These are phyloP conservation scores for Trachops cirrhosus DNA, from an alignment of 2,797 vertebrate genomes.

Conservation along the genomic window DNA sequence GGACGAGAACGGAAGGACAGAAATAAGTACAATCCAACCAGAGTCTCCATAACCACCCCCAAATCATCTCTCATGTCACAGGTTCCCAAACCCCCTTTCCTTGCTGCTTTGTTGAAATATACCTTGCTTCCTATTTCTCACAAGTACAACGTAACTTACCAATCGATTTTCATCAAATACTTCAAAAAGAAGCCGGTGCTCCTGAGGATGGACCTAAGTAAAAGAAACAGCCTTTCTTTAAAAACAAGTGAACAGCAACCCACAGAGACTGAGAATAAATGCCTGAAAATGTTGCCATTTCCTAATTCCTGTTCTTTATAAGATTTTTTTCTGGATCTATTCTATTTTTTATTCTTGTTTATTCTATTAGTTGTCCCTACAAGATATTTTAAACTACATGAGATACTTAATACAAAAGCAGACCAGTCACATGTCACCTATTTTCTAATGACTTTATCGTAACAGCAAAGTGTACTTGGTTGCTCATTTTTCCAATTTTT, in stretches of 20 bases:
- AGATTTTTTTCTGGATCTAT: neutral
- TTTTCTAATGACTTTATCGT: neutral
- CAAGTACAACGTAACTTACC: constrained; percentile 85
- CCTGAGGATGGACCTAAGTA: constrained; percentile 91
- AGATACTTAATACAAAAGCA: neutral
- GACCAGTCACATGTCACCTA: neutral
- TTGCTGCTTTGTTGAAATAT: neutral
- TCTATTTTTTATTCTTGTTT: no score
- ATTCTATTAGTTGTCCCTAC: no score
- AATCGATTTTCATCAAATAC: constrained; percentile 98
- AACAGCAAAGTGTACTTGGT: neutral
- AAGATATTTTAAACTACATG: neutral
- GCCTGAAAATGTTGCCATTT: neutral
- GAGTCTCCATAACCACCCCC: neutral
- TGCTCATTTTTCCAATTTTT: constrained; percentile 11
- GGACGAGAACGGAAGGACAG: neutral
- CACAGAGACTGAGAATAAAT: neutral
- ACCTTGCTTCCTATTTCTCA: neutral
- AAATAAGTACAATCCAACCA: neutral
- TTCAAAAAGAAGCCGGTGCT: constrained; percentile 94
- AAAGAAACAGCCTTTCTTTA: constrained; percentile 55
- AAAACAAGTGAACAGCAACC: neutral
- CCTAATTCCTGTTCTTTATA: neutral
- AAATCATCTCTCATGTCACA: neutral
- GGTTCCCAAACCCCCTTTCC: neutral